Conservation (phyloP, 2,888 invertebrate species). For the Chelonus formosanus region DNA sequence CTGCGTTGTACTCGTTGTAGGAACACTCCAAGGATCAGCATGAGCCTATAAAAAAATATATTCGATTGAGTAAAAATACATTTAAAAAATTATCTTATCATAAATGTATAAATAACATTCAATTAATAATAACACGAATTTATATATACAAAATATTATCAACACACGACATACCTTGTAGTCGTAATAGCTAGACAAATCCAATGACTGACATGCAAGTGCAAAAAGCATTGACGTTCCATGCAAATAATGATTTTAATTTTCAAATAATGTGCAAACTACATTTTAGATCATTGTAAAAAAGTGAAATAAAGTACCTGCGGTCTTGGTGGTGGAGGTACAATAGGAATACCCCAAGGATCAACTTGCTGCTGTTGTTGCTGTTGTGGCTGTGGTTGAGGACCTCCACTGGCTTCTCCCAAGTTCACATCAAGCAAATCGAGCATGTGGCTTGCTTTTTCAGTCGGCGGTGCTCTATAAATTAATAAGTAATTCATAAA, state of each 20-base stretch:
- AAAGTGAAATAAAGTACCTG: constrained; percentile 64
- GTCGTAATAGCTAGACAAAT: constrained; percentile 54
- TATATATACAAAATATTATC: constrained; percentile 5
- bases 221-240: constrained; percentile 33
- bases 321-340: constrained; percentile 68
- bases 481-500: background rate
- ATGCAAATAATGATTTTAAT: constrained; percentile 38
- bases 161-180: constrained; percentile 47
- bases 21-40: constrained; percentile 73
- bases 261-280: background rate
- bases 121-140: constrained; percentile 1
- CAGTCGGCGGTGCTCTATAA: constrained; percentile 57
- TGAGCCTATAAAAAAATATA: constrained; percentile 36
- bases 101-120: constrained; percentile 1
- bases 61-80: background rate
- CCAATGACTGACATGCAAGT: constrained; percentile 54
- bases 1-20: constrained; percentile 63
- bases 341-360: constrained; percentile 78
- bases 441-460: constrained; percentile 77
- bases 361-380: constrained; percentile 64
- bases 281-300: background rate
- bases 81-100: constrained; percentile 12
- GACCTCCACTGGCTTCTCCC: constrained; percentile 69
- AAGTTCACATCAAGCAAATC: constrained; percentile 86
- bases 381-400: constrained; percentile 47